A percentile compares a stretch with the other conserved stretches of the same genome.
Conservation (phyloP, 2,888 invertebrate genomes). For the Beris morrisii region DNA sequence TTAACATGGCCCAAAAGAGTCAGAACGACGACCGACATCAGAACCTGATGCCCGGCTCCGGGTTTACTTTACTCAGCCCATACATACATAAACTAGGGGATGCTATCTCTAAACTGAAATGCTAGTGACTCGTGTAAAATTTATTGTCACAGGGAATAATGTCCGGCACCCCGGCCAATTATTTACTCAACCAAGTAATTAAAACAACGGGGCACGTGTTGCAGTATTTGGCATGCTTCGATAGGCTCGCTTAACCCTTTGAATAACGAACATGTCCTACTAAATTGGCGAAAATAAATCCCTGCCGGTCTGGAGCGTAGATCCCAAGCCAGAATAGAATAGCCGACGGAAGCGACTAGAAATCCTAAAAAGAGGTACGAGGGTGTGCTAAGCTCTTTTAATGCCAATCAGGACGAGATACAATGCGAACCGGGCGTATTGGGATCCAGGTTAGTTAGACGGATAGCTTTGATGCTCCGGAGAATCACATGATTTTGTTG, state of each 20-base stretch:
- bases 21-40: conserved; percentile 10
- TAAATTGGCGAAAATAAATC: conserved; percentile 35
- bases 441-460: no score
- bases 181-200: conserved; percentile 39
- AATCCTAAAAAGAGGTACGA: no score
- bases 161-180: conserved; percentile 34
- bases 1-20: conserved; percentile 34
- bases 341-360: no score
- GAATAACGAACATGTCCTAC: conserved; percentile 33
- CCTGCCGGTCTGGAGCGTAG: not conserved
- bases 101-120: conserved; percentile 17
- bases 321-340: not conserved
- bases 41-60: not conserved
- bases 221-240: conserved; percentile 36
- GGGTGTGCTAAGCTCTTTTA: no score
- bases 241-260: conserved; percentile 35
- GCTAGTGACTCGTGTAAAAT: conserved; percentile 37
- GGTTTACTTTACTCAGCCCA: not conserved
- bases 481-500: no score
- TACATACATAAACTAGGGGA: not conserved
- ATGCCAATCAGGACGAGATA: no score
- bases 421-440: no score
- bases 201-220: conserved; percentile 38
- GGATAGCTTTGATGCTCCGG: no score
- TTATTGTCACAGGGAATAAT: conserved; percentile 36